Evolutionary conservation across 1,140 invertebrate genomes (phyloP), one percentile per base, ranked within the genome.

Genomic region (Carposina sasakii): DNA sequence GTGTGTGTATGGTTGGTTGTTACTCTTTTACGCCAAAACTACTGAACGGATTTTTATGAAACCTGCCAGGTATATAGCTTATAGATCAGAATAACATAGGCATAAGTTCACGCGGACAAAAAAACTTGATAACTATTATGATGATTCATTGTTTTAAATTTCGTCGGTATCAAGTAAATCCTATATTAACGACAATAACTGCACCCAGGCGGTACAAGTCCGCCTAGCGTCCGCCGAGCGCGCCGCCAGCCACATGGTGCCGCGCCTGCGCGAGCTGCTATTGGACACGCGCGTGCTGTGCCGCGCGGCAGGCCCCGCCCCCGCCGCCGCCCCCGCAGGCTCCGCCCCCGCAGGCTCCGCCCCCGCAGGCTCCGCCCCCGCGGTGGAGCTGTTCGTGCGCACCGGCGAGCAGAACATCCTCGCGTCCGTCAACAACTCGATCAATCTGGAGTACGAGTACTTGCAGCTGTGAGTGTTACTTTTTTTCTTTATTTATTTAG

Each of bases 321-420:
- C 85, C 57, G 59, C 86, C 4, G 40, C 86, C 0, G 43, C 60
- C 31, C 9, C 40, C 52, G 85, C 86, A 46, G 60, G 83, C 22
- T 39, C 82, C 1, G 40, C 54, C 40, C 20, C 9, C 43, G 9
- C 6, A 1, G 33, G 9, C 9, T 3, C 17, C 2, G 17, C 8
- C 17, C 19, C 5, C 17, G 1, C 17, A 12, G 51, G 64, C n/a
- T 31, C 58, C 10, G 17, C 64, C 20, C 82, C 87, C 6, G 52
- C 79, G 24, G 89, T 90, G 2, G 89, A 91, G 60, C 79, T 92
- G 24, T 90, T 90, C 57, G 89, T 88, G 54, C 76, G 90, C 63
- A 81, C 83, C 33, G 71, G 81, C 26, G 81, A 84, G 6, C 81
- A 86, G 31, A 87, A 88, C 48, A 81, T 87, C 16, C 72, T 91